Percentiles rank a stretch among this genome's conserved stretches.
These are phyloP conservation scores for Nerophis lumbriciformis DNA, from an alignment of 2,113 vertebrate genomes.

Conservation along the genomic window DNA sequence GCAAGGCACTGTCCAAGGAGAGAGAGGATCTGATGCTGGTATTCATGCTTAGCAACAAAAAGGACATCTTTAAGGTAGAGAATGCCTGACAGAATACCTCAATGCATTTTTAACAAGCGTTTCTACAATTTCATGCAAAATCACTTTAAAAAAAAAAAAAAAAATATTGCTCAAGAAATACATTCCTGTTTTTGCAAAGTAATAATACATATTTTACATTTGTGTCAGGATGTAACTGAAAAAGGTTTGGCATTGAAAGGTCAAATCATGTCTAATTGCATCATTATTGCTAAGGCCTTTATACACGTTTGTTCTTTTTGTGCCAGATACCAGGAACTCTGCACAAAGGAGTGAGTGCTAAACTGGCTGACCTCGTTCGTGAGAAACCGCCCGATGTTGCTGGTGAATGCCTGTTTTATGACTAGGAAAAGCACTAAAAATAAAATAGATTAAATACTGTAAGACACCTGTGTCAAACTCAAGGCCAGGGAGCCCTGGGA, in stretches of 20 bases:
- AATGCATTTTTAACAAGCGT: neutral
- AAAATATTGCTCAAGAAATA: too few relatives aligned
- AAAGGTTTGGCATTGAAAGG: neutral
- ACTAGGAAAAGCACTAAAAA: neutral
- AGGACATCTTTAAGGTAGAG: constrained; percentile 87
- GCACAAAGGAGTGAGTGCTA: constrained; percentile 91
- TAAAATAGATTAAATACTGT: too few relatives aligned
- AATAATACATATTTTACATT: neutral
- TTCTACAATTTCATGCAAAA: neutral
- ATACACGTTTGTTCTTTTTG: constrained; percentile 6
- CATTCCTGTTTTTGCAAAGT: too few relatives aligned
- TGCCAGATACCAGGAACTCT: constrained; percentile 82
- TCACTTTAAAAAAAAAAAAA: too few relatives aligned
- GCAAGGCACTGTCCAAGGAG: constrained; percentile 81
- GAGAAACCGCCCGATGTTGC: constrained; percentile 73
- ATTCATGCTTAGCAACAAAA: constrained; percentile 88
- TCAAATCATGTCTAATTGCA: neutral
- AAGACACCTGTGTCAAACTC: too few relatives aligned
- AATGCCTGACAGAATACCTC: neutral
- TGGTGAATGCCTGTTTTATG: constrained; percentile 57
- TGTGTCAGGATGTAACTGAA: neutral
- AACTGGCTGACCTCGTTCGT: constrained; percentile 76
- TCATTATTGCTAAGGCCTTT: neutral
- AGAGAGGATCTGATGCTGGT: constrained; percentile 86
- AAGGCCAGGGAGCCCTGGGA: too few relatives aligned